Evolutionary conservation across 1,140 invertebrate genomes (phyloP).

Genomic region (Diachasma alloeum): DNA sequence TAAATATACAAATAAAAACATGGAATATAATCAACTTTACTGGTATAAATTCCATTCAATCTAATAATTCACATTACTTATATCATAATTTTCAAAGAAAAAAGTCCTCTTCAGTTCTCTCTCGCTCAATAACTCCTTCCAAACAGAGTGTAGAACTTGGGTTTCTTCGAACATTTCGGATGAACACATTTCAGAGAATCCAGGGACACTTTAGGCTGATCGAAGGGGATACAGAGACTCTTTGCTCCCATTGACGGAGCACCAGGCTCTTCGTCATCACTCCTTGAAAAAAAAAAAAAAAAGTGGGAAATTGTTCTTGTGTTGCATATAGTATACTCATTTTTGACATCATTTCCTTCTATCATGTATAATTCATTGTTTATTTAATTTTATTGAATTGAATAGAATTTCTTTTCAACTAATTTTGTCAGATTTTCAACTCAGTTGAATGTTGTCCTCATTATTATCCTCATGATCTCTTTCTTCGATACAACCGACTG

Average conservation of each 20-base stretch:
- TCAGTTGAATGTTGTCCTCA: no score
- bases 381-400: no score
- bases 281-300: constrained; percentile 59
- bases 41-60: background rate
- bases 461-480: no score
- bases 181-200: constrained; percentile 86
- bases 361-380: no score
- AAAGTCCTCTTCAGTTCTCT: background rate
- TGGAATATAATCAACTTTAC: background rate
- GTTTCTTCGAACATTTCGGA: constrained; percentile 82
- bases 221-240: constrained; percentile 94
- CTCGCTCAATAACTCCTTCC: constrained; percentile 89
- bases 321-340: no score
- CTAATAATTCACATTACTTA: background rate
- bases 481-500: no score
- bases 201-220: constrained; percentile 76
- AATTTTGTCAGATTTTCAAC: no score
- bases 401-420: no score
- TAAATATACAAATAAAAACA: background rate
- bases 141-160: constrained; percentile 91
- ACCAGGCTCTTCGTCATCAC: constrained; percentile 74
- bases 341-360: no score
- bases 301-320: no score
- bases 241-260: constrained; percentile 98
- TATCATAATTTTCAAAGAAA: background rate